These are phyloP conservation scores for Anthopleura sola DNA, from an alignment of 64 coral and sea anemone genomes.

Conservation along the genomic window DNA sequence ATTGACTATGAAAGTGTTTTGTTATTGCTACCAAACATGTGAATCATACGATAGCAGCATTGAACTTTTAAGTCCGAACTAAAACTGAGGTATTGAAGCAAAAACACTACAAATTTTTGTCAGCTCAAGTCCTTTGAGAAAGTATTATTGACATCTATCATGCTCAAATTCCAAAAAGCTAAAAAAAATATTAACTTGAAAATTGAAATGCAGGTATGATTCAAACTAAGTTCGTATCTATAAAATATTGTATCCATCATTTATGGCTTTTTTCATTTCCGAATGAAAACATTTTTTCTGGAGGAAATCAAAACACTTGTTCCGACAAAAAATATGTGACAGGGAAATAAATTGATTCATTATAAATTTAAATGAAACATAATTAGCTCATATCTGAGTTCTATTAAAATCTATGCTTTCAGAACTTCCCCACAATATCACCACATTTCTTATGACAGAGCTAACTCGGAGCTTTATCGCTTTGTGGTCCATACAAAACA, in stretches of 20 bases:
- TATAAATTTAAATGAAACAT: not conserved
- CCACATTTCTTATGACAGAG: constrained; percentile 15
- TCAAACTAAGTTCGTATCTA: not conserved
- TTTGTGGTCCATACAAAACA: constrained; percentile 3
- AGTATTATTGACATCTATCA: too few relatives aligned
- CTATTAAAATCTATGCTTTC: constrained; percentile 3
- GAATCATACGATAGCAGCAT: not conserved
- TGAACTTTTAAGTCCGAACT: not conserved
- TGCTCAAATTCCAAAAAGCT: not conserved
- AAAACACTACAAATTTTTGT: too few relatives aligned
- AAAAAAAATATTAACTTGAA: not conserved
- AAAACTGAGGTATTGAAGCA: not conserved
- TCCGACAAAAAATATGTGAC: too few relatives aligned
- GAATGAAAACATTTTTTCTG: not conserved
- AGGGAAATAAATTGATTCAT: too few relatives aligned
- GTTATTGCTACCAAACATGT: not conserved
- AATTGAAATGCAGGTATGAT: too few relatives aligned
- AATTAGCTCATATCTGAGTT: constrained; percentile 9
- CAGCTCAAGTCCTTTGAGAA: too few relatives aligned
- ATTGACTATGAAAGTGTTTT: not conserved
- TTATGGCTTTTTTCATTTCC: not conserved
- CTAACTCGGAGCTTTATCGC: constrained; percentile 19
- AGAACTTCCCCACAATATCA: constrained; percentile 1
- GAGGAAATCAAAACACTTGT: not conserved
- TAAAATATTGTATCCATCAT: not conserved